A percentile compares a stretch with the other conserved stretches of the same genome.
Conservation (phyloP, 2,888 invertebrate genomes). For the Ashinkailepas kermadecensis region DNA sequence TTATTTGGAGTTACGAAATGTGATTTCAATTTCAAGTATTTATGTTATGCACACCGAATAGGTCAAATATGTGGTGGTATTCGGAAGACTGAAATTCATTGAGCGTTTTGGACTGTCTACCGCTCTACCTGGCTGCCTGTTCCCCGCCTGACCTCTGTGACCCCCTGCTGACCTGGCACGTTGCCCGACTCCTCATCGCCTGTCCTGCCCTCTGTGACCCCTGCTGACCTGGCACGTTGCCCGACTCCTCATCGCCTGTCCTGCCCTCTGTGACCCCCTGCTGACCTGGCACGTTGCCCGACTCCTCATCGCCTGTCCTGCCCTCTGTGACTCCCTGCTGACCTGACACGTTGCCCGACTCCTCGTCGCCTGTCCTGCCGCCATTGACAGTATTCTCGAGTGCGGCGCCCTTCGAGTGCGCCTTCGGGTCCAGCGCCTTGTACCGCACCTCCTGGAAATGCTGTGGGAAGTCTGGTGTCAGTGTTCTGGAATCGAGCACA, state of each 20-base stretch:
- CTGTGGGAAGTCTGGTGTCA: background rate
- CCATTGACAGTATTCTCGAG: constrained; percentile 87
- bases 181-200: constrained; percentile 33
- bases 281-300: constrained; percentile 12
- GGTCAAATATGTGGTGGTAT: too few species aligned
- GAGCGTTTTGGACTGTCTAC: too few species aligned
- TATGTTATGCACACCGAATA: too few species aligned
- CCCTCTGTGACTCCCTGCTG: constrained; percentile 57
- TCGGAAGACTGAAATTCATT: too few species aligned
- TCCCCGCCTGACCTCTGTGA: constrained; percentile 55
- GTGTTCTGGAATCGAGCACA: too few species aligned
- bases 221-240: background rate
- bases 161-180: constrained; percentile 38
- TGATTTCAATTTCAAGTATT: too few species aligned
- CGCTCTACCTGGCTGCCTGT: too few species aligned
- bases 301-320: constrained; percentile 33
- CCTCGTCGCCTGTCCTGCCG: constrained; percentile 31
- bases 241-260: constrained; percentile 34
- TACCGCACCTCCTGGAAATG: constrained; percentile 83
- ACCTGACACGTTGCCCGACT: constrained; percentile 26
- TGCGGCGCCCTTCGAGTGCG: constrained; percentile 85
- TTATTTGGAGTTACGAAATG: too few species aligned
- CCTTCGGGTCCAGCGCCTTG: constrained; percentile 90
- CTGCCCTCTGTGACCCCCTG: constrained; percentile 58
- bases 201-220: constrained; percentile 57